phyloP scores from a whole-genome alignment of 2,113 vertebrate species.

The Fulmarus glacialis region DNA sequence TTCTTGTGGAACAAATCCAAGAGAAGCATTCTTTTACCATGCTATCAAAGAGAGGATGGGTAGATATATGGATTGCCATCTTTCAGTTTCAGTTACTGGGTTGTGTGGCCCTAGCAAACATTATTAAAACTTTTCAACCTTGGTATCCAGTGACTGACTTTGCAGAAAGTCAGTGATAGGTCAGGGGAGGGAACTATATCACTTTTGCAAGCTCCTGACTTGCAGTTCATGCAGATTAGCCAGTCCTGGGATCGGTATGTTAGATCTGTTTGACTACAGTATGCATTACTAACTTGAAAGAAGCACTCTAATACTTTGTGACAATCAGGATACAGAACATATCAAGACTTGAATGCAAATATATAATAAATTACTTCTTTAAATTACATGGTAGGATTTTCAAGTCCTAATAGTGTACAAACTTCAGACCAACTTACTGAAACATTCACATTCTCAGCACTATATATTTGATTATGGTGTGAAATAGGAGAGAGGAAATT shows the following conservation, averaged over 20 bases:
- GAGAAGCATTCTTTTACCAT: background rate
- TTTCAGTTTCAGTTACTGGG: background rate
- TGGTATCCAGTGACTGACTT: background rate
- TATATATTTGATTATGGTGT: background rate
- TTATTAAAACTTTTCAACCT: background rate
- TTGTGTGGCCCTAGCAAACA: background rate
- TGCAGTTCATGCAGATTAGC: background rate
- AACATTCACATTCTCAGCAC: background rate
- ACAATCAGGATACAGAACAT: background rate
- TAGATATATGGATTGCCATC: background rate
- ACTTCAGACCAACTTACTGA: background rate
- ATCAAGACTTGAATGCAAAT: background rate
- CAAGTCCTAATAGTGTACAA: background rate
- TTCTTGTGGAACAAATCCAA: background rate
- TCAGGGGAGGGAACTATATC: background rate
- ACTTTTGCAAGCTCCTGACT: background rate
- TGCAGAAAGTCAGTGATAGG: background rate
- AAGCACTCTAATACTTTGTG: background rate
- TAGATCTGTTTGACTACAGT: background rate
- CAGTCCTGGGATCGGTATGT: background rate
- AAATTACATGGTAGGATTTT: background rate
- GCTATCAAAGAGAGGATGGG: background rate
- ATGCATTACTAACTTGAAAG: background rate
- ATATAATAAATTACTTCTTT: background rate
- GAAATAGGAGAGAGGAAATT: background rate